Conservation (phyloP, 2,113 vertebrate genomes). For the Miniopterus natalensis region DNA sequence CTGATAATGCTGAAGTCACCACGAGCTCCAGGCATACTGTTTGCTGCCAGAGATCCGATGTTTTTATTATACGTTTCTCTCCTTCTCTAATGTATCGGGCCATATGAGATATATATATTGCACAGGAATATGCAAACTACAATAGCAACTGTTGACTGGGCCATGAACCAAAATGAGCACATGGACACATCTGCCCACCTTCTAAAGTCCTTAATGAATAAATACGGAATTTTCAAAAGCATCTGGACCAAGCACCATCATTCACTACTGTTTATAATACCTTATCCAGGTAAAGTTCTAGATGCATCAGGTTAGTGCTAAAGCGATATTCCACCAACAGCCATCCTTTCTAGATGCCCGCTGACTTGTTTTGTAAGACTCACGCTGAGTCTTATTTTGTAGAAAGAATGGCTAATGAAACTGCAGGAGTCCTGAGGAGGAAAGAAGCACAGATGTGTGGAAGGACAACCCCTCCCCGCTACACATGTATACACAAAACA, state of each 20-base stretch:
- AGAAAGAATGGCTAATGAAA: not conserved
- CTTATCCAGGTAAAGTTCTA: not conserved
- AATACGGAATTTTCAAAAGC: conserved; percentile 8
- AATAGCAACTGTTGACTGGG: not conserved
- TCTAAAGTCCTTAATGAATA: conserved; percentile 51
- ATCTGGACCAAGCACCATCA: not conserved
- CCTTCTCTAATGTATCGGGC: conserved; percentile 35
- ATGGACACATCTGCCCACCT: conserved; percentile 59
- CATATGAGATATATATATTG: not conserved
- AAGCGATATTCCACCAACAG: not conserved
- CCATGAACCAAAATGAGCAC: conserved; percentile 42
- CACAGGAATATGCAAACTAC: conserved; percentile 12
- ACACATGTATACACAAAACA: not conserved
- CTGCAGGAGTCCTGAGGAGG: not conserved
- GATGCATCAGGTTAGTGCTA: not conserved
- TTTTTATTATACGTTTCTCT: conserved; percentile 77
- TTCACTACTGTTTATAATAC: not conserved
- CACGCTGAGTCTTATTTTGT: not conserved
- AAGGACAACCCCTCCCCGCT: not conserved
- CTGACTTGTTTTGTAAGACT: not conserved
- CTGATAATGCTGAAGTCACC: conserved; percentile 77
- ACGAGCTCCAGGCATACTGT: conserved; percentile 69
- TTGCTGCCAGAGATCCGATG: conserved; percentile 52
- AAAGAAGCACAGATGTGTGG: not conserved
- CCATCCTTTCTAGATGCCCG: not conserved